Base-by-base conservation (phyloP, 2,888 invertebrate species). In the Xestia xanthographa region DNA sequence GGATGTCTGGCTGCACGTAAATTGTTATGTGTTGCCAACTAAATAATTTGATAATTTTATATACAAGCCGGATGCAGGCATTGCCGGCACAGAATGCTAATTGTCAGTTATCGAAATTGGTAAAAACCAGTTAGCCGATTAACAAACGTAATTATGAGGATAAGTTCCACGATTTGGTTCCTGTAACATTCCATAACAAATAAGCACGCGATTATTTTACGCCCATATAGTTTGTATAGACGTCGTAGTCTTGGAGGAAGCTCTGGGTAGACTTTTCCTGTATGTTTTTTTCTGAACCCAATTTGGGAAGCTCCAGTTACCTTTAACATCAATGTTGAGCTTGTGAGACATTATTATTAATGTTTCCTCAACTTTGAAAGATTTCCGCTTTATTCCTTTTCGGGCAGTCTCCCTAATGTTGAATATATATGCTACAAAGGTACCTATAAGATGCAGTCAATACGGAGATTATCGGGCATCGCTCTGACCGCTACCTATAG, bases 401-500 rank as follows among this genome's bases (percentile, higher is more conserved):
- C 9, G 22, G 34, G 20, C 43, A 45, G n/a, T 48, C 34, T 45
- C 11, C 38, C 9, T 66, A 67, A 76, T 38, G 34, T 62, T 58
- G 14, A n/a, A 34, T 34, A 0, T 34, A 0, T 48, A 65, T 26
- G 6, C 34, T 56, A 66, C 6, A 29, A 38, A 53, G n/a, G 26
- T 77, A 67, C 60, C 48, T 63, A 70, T 50, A 60, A 41, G 26
- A 62, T 48, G 45, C n/a, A 66, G 65, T 62, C n/a, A 71, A 60
- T 56, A 38, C 48, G 22, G n/a, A 75, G 68, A 81, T 89, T 91
- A 92, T 91, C 92, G 89, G 89, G 76, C 88, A 88, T 86, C 84
- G 82, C 87, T 84, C 88, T 89, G 91, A 89, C 90, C 91, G 90
- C 89, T 87, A 88, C 86, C 87, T 87, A 84, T 83, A 84, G 82